Evolutionary conservation across 2,888 invertebrate genomes (phyloP).

Genomic region (Hyles lineata): DNA sequence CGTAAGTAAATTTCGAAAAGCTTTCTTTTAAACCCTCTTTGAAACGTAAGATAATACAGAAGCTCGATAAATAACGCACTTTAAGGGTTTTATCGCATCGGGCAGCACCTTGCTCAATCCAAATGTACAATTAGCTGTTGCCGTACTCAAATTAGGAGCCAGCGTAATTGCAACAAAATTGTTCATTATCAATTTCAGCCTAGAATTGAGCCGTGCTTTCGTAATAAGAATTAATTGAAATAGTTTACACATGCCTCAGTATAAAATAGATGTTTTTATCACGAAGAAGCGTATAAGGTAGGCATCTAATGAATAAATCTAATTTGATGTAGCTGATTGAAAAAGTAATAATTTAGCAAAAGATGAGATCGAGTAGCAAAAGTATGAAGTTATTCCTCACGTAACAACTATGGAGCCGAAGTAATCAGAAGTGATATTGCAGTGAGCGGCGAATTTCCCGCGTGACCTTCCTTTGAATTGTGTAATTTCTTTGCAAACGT

Average conservation of each 20-base stretch:
- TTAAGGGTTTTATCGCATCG: slow-evolving; percentile 2
- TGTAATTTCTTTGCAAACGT: slow-evolving; percentile 26
- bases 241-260: slow-evolving; percentile 5
- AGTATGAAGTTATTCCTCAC: slow-evolving; percentile 2
- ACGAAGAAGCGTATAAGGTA: not conserved
- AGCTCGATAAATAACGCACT: slow-evolving; percentile 24
- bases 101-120: not conserved
- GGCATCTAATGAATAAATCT: too few species aligned
- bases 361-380: not conserved
- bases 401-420: not conserved
- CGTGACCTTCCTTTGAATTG: not conserved
- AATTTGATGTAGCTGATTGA: not conserved
- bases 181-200: slow-evolving; percentile 3
- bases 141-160: slow-evolving; percentile 1
- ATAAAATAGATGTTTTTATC: not conserved
- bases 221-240: slow-evolving; percentile 3
- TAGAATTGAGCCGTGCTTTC: not conserved
- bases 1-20: not conserved
- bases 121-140: not conserved
- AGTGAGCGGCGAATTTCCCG: slow-evolving; percentile 3
- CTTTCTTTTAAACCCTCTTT: slow-evolving; percentile 33
- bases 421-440: slow-evolving; percentile 21
- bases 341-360: not conserved
- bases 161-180: slow-evolving; percentile 1
- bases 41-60: slow-evolving; percentile 28